Evolutionary conservation across 2,888 invertebrate genomes (phyloP), one percentile per base, ranked within the genome.

Genomic region (Scrobipalpa costella): DNA sequence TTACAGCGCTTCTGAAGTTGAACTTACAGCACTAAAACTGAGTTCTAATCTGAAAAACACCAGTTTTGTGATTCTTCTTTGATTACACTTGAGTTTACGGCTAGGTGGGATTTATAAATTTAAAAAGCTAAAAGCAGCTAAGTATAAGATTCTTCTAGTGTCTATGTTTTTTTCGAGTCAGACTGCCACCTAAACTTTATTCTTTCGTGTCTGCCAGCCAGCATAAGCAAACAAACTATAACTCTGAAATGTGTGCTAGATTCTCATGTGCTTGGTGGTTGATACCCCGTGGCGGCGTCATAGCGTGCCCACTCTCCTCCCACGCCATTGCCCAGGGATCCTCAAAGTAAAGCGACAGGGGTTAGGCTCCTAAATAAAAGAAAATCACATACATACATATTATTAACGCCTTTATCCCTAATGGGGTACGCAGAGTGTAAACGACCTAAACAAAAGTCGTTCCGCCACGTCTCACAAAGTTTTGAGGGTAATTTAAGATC

Each of bases 11-110:
- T 44, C 44, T 44, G 44, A 15, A 15, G n/a, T 15, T n/a, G n/a
- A 44, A 44, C 44, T n/a, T 44, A 44, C 44, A 5, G 44, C 44
- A 44, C 44, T 44, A 44, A 44, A 44, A 44, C 44, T 15, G 7
- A n/a, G n/a, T n/a, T n/a, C 44, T 44, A 44, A 44, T 44, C 44
- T n/a, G 44, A n/a, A 44, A 44, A 44, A 44, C 44, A 44, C 44
- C 44, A 44, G 44, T 44, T 44, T 44, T n/a, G 44, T n/a, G n/a
- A 44, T 44, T n/a, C 15, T 44, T 15, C 15, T 44, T 44, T 44
- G n/a, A 44, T 44, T 44, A 44, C 44, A 44, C 44, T 15, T 44
- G 44, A 6, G n/a, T n/a, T 44, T 44, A 0, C 1, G n/a, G n/a
- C n/a, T 44, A 7, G 15, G 6, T 9, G 3, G n/a, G 15, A 5